Evolutionary conservation across 2,113 vertebrate genomes (phyloP), one percentile per base, ranked within the genome.

Genomic region (Patagioenas fasciata): DNA sequence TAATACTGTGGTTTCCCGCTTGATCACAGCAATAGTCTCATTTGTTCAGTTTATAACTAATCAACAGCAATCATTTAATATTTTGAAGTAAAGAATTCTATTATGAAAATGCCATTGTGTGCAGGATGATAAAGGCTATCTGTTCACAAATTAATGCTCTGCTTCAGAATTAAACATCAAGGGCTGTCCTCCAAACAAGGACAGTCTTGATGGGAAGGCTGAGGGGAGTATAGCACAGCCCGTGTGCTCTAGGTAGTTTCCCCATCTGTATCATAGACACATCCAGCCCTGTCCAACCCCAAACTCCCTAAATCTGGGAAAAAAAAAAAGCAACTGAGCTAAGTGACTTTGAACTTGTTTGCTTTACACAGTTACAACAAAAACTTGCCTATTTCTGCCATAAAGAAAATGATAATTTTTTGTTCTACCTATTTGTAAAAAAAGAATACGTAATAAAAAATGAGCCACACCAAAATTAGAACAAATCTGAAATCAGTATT

Each of bases 41-140:
- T 90, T 94, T 79, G 48, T 93, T 86, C 62, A 83, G 80, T 57
- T 93, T 85, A 64, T 71, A 95, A 81, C 42, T 84, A 78, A 97
- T 54, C 86, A 89, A 91, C 48, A 69, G 54, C 56, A 92, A 87
- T 66, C 53, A 75, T 84, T 92, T 79, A 84, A 44, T 89, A 93
- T 81, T 91, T 84, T 74, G 72, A 82, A 86, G 58, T 20, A 69
- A 69, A 58, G n/a, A 79, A 84, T 81, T 93, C 69, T 67, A 89
- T 84, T 89, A 91, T 71, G 72, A 89, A 75, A 91, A 64, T 3
- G 5, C 4, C 0, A 0, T 64, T 92, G 73, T 84, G 72, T 74
- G 57, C 73, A 85, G 26, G 31, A 79, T 48, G 84, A 95, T 88
- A 88, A 74, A 92, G 61, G 53, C 57, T 93, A 64, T 95, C 75